Evolutionary conservation across 2,797 vertebrate genomes (phyloP).

Genomic region (Macropus fuliginosus): DNA sequence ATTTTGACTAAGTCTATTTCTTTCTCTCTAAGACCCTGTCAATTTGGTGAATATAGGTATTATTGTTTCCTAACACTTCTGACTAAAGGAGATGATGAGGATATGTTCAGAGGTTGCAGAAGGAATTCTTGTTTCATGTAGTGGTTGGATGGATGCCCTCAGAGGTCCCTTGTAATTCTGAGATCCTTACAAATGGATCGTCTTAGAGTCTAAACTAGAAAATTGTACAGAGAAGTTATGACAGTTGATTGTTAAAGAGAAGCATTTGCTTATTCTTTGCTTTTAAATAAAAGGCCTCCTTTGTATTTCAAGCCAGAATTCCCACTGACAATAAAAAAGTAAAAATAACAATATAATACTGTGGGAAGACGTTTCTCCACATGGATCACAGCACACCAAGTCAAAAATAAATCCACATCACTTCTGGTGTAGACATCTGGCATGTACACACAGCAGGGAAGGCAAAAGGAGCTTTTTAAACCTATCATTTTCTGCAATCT

Average conservation of each 20-base stretch:
- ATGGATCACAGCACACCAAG: neutral
- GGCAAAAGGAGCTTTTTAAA: neutral
- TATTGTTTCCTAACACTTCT: neutral
- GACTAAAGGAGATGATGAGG: neutral
- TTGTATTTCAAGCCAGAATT: conserved; percentile 6
- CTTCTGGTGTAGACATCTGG: neutral
- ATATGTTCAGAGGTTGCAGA: neutral
- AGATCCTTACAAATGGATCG: neutral
- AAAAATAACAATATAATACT: neutral
- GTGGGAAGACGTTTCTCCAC: neutral
- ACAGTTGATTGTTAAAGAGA: neutral
- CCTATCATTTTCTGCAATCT: neutral
- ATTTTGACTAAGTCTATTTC: neutral
- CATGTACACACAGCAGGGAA: neutral
- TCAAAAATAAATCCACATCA: neutral
- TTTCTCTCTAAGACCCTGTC: neutral
- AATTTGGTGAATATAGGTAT: neutral
- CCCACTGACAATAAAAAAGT: neutral
- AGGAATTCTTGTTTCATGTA: neutral
- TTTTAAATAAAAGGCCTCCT: neutral
- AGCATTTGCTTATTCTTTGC: neutral
- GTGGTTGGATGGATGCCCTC: neutral
- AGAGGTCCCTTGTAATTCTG: neutral
- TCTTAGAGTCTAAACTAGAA: neutral
- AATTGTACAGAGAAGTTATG: neutral